Evolutionary conservation across 2,888 invertebrate genomes (phyloP), one percentile per base, ranked within the genome.

Genomic region (Scaeva pyrastri): DNA sequence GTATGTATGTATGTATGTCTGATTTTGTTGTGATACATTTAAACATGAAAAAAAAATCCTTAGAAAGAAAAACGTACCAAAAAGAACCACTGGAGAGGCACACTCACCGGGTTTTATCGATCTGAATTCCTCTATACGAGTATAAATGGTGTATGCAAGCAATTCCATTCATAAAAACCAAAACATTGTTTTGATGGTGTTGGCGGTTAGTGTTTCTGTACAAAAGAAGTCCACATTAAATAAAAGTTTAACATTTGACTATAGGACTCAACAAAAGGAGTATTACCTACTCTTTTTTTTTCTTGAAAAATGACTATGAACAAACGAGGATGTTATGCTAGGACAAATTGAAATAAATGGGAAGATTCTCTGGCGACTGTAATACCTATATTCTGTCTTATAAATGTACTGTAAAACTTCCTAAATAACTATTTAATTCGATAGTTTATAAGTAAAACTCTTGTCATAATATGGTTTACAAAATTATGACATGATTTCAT

Each of bases 151-250:
- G 31, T 31, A 91, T 88, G 88, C 90, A 89, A 90, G 89, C 72
- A 90, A 92, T 88, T 91, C 91, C 92, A 92, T 92, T 92, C 92
- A 92, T 92, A 92, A 92, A 92, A 92, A 92, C 91, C 89, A 87
- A 89, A 88, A 89, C 90, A 90, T 90, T 91, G 90, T 91, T 91
- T 89, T 89, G 89, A 85, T 88, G 88, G 88, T 83, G 81, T 86
- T 86, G 70, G 68, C 55, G 60, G 80, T 62, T 81, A 68, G 66
- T 80, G 80, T 75, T 85, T 85, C 16, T 76, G 52, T 74, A 78
- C 19, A 74, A 79, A 19, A 41, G 23, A 56, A 52, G 23, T 14
- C 23, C 58, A 16, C 55, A 43, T 56, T 60, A 45, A 55, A 62
- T 21, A 52, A 50, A 71, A 71, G 50, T 71, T 50, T 43, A 48